Evolutionary conservation across 53 echinoderm and acorn worm species (phyloP), one percentile per base, ranked within the genome.

Genomic region (Echinometra lucunter): DNA sequence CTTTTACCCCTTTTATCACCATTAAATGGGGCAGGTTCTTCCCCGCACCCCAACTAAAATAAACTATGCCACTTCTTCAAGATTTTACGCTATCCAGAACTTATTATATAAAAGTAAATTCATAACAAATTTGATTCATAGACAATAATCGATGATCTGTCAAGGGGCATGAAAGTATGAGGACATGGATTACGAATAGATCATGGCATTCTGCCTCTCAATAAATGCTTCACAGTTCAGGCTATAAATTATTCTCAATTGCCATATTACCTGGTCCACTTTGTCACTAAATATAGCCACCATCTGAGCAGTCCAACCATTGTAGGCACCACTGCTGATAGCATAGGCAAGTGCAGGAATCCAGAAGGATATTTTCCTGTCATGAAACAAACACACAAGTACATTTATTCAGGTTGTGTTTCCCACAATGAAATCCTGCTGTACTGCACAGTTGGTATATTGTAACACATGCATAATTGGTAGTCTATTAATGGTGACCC

Each of bases 311-410:
- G 69, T 95, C 97, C 97, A 98, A 28, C 96, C 96, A 47, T 57
- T 91, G 74, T 94, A 98, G 17, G 90, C 66, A 38, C 98, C 98
- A 80, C 91, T 97, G 55, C 89, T 95, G 8, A 97, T 88, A 66
- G 95, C 94, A 90, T 98, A 98, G 18, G 97, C 95, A 42, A 98
- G 81, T 13, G 97, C 97, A 15, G 95, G 96, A 34, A 92, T 92
- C 92, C 92, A 92, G 57, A 92, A 92, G 35, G 92, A 78, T 78
- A 92, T 49, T 37, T 92, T 92, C 92, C 92, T 92, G 17, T 19
- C 40, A 78, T 40, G 35, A 78, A 63, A 63, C 63, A 63, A 63
- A 63, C n/a, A 63, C 63, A 63, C 19, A 23, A 63, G 23, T 19
- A 13, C 8, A 5, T 2, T 58, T 58, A 58, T 58, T 18, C 6